Evolutionary conservation across 2,797 vertebrate species (phyloP), one percentile per base, ranked within the genome.

Genomic region (Oreonectes daqikongensis): DNA sequence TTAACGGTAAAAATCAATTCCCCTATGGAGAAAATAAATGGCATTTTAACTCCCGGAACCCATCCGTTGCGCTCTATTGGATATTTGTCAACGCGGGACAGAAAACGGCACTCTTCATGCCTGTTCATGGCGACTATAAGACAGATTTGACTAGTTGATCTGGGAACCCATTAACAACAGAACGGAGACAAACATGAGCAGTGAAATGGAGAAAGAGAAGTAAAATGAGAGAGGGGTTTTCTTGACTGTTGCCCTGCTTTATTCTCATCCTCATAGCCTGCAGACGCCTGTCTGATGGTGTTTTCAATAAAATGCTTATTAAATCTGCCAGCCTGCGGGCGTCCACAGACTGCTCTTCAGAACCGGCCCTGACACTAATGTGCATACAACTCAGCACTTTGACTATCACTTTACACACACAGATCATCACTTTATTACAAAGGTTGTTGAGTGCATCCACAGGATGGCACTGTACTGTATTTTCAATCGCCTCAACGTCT

Each of bases 201-300:
- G 30, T 11, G 30, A 35, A 61, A 18, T 1, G 9, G 20, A 55
- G 52, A 55, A 22, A 15, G 24, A 35, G 42, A 69, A 17, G 53
- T 9, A 48, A 28, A 67, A 35, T 44, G 12, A 42, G 22, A 14
- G 44, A n/a, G 20, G 30, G 55, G 26, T 4, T 15, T 66, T 67
- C 17, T 55, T 67, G 53, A 66, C 35, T 50, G 48, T 8, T 63
- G 26, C 35, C n/a, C 12, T 28, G 70, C 48, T 72, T 32, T 68
- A 22, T 63, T 52, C 14, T 26, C 6, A 44, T 32, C 18, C 73
- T 60, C 40, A 28, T 67, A 77, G 85, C 73, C 81, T 74, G 82
- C 78, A 82, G 75, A 82, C 80, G 81, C 82, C 75, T 69, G 85
- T 85, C 79, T 79, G 86, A 86, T 80, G 53, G 50, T 70, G 79